phyloP scores from a whole-genome alignment of 1,140 invertebrate species.

The Diabrotica undecimpunctata region DNA sequence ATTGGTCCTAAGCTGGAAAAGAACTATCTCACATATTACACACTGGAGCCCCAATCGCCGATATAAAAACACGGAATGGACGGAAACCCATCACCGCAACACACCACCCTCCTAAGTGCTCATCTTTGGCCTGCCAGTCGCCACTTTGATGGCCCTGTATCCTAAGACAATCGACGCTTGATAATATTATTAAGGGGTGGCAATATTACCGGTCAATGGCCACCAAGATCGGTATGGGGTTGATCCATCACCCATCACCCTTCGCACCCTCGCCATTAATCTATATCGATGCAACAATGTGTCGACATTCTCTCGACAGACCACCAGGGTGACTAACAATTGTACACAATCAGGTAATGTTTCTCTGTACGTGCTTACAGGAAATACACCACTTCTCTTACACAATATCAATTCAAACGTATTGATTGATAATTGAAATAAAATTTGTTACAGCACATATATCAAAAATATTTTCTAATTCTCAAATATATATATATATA shows the following conservation, averaged over 20 bases:
- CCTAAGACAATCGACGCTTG: constrained; percentile 33
- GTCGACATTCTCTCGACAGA: constrained; percentile 19
- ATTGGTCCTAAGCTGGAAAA: constrained; percentile 11
- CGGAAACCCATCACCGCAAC: constrained; percentile 35
- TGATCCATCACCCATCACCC: constrained; percentile 21
- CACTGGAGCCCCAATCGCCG: constrained; percentile 29
- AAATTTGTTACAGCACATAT: too few species aligned
- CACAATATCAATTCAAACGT: too few species aligned
- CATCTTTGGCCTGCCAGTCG: constrained; percentile 26
- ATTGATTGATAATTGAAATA: too few species aligned
- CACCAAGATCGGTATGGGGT: constrained; percentile 26
- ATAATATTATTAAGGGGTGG: constrained; percentile 35
- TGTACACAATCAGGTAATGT: not conserved
- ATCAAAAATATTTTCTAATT: too few species aligned
- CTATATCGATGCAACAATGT: constrained; percentile 35
- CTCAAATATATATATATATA: too few species aligned
- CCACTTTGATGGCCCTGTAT: constrained; percentile 31
- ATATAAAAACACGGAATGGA: constrained; percentile 39
- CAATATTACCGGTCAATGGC: constrained; percentile 32
- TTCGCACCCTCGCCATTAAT: constrained; percentile 33
- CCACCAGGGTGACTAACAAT: not conserved
- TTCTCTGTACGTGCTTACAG: too few species aligned
- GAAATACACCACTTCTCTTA: too few species aligned
- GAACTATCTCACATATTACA: constrained; percentile 23
- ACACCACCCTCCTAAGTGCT: constrained; percentile 34